Percentiles rank a stretch among this genome's conserved stretches.
Conservation (phyloP, 2,113 vertebrate species). For the Eulemur rufifrons region DNA sequence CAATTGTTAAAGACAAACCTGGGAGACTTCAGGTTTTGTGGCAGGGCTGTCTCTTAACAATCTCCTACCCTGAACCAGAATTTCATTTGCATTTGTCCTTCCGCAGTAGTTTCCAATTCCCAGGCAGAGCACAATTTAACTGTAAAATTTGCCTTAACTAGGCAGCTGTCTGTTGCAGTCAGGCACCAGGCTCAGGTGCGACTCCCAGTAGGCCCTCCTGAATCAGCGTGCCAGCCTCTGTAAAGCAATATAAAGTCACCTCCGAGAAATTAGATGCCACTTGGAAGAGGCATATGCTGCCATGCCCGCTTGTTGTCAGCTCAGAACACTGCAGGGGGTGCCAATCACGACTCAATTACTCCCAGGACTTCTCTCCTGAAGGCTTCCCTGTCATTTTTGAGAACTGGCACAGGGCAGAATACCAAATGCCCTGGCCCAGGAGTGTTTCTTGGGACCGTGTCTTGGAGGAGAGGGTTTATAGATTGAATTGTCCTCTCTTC, state of each 20-base stretch:
- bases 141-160: constrained; percentile 71
- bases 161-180: constrained; percentile 69
- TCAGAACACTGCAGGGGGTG: neutral
- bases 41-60: neutral
- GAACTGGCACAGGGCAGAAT: neutral
- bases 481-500: neutral
- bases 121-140: constrained; percentile 67
- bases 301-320: neutral
- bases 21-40: neutral
- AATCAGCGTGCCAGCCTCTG: neutral
- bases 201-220: constrained; percentile 51
- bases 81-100: constrained; percentile 76
- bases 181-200: constrained; percentile 58
- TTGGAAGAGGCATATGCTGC: constrained; percentile 46
- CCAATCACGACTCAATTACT: constrained; percentile 60
- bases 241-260: constrained; percentile 64
- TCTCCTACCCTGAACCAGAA: neutral
- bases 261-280: constrained; percentile 59
- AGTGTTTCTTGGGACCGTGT: neutral
- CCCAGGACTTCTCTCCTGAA: constrained; percentile 6
- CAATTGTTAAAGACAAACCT: neutral
- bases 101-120: constrained; percentile 59
- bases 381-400: constrained; percentile 1
- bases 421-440: neutral
- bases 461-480: neutral